phyloP scores from a whole-genome alignment of 2,888 invertebrate species.

The Branchellion lobata region DNA sequence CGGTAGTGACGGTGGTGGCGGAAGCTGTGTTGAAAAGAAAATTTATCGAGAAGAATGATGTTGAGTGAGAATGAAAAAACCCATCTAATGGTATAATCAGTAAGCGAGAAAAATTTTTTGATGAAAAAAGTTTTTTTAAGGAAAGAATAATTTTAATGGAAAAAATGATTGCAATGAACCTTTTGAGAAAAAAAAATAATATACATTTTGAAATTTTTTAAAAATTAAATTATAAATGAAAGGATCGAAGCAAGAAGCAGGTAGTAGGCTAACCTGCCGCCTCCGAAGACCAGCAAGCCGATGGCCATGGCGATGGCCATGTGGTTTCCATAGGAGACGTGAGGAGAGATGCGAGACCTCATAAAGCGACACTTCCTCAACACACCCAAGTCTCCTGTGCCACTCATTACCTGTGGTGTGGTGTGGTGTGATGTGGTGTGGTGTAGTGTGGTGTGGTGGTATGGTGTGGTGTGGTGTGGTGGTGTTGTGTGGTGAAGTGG shows the following conservation, averaged over 20 bases:
- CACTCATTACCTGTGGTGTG: constrained; percentile 83
- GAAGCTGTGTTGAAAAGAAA: too few species aligned
- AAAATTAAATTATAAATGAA: too few species aligned
- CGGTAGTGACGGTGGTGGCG: too few species aligned
- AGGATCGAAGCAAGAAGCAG: too few species aligned
- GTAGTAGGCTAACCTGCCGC: constrained; percentile 73
- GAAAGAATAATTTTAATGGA: background rate
- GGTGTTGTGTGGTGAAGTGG: background rate
- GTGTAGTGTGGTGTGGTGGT: background rate
- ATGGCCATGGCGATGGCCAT: constrained; percentile 92
- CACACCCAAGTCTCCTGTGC: constrained; percentile 82
- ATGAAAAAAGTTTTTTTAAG: too few species aligned
- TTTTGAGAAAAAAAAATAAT: background rate
- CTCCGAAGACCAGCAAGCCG: constrained; percentile 88
- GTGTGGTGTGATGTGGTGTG: background rate
- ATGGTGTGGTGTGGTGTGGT: too few species aligned
- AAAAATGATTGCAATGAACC: background rate
- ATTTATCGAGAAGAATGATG: too few species aligned
- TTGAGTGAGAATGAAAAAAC: background rate
- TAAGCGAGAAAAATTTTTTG: too few species aligned
- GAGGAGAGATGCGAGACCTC: constrained; percentile 73
- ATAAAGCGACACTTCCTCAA: constrained; percentile 82
- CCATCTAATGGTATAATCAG: too few species aligned
- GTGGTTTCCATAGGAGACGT: constrained; percentile 83
- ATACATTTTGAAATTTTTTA: background rate